Conservation (phyloP, 2,797 vertebrate genomes). For the Euphonia xanthogaster region DNA sequence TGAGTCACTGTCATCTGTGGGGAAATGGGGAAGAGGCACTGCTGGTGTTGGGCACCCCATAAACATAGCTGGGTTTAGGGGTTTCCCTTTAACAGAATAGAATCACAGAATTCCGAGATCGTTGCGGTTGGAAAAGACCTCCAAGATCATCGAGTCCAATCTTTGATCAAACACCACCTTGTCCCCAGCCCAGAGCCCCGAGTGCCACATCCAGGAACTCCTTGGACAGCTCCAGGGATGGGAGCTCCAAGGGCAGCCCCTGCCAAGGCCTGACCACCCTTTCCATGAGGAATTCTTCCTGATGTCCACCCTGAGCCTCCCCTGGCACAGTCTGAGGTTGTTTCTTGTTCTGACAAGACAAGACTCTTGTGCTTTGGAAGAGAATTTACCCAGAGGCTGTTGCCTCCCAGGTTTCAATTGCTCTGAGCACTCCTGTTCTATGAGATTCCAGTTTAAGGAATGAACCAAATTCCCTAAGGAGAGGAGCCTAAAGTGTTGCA, state of each 20-base stretch:
- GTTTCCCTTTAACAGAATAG: not conserved
- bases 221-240: not conserved
- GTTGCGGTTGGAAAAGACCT: not conserved
- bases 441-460: not conserved
- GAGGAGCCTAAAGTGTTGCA: not conserved
- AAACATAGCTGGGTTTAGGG: not conserved
- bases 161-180: not conserved
- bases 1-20: not conserved
- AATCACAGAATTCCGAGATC: not conserved
- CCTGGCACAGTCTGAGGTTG: not conserved
- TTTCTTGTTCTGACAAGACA: not conserved
- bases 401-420: not conserved
- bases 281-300: not conserved
- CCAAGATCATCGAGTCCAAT: not conserved
- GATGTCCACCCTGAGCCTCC: not conserved
- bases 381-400: not conserved
- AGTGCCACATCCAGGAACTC: not conserved
- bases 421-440: not conserved
- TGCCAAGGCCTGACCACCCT: rapidly evolving
- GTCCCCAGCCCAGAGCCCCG: not conserved
- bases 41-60: not conserved
- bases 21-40: not conserved
- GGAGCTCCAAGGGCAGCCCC: not conserved
- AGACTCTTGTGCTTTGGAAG: not conserved
- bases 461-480: not conserved